These are phyloP conservation scores for Bovichtus variegatus DNA, from an alignment of 2,797 vertebrate genomes.

Conservation along the genomic window DNA sequence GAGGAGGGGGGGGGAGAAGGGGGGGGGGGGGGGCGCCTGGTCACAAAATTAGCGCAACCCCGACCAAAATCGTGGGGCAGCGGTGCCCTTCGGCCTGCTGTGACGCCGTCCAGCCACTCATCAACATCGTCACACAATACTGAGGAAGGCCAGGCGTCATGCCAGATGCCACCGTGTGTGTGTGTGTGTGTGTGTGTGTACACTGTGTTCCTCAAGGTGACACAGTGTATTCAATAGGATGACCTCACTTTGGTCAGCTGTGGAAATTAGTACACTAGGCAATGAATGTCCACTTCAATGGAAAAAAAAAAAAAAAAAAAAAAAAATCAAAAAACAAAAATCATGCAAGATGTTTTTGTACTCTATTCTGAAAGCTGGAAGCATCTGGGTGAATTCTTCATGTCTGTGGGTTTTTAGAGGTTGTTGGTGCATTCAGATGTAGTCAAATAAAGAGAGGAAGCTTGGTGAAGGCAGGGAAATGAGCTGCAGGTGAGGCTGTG, in stretches of 20 bases:
- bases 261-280: constrained; percentile 11
- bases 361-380: neutral
- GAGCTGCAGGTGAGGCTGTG: constrained; percentile 75
- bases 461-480: constrained; percentile 72
- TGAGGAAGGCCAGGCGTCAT: constrained; percentile 47
- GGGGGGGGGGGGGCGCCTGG: constrained; percentile 38
- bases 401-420: constrained; percentile 36
- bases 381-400: constrained; percentile 25
- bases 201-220: constrained; percentile 64
- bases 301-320: neutral
- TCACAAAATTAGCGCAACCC: constrained; percentile 38
- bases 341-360: neutral
- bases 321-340: no score
- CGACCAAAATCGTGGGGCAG: constrained; percentile 50
- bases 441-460: constrained; percentile 80
- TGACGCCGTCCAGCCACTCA: constrained; percentile 51
- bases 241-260: constrained; percentile 51
- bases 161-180: constrained; percentile 59
- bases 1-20: constrained; percentile 45
- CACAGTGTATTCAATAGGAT: constrained; percentile 49
- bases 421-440: constrained; percentile 64
- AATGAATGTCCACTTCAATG: constrained; percentile 1
- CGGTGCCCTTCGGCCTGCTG: constrained; percentile 58
- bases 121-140: constrained; percentile 58
- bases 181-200: constrained; percentile 10